Conservation (phyloP, 2,113 vertebrate species). For the Thinocorus orbignyianus region DNA sequence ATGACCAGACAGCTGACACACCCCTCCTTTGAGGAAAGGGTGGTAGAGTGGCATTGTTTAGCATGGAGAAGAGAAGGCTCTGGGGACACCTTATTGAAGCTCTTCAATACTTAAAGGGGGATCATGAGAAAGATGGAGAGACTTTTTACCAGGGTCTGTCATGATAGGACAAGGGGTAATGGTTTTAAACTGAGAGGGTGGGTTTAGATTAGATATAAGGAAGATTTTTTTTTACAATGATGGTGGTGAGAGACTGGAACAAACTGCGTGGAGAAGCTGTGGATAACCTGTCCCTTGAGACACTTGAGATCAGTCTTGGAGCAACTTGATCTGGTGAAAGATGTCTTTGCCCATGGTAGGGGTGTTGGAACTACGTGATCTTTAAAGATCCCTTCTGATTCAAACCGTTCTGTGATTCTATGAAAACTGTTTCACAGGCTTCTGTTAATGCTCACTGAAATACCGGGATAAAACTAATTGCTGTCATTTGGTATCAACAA, state of each 20-base stretch:
- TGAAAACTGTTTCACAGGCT: not conserved
- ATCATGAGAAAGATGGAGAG: not conserved
- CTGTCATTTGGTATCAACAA: not conserved
- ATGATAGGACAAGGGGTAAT: not conserved
- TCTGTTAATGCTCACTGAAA: not conserved
- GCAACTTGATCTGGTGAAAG: not conserved
- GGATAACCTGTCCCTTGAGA: too few species aligned
- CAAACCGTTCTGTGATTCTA: not conserved
- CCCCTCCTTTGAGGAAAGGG: not conserved
- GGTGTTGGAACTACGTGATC: not conserved
- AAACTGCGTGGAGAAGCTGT: not conserved
- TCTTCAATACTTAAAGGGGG: not conserved
- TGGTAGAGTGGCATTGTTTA: not conserved
- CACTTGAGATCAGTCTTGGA: not conserved
- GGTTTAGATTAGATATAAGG: not conserved
- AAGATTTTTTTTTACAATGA: not conserved
- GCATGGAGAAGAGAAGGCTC: not conserved
- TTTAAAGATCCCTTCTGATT: not conserved
- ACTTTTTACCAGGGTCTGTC: not conserved
- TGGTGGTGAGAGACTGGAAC: not conserved
- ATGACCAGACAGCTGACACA: not conserved
- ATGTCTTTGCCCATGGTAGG: not conserved
- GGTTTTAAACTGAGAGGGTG: not conserved
- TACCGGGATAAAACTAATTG: not conserved
- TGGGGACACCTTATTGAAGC: not conserved